Conservation (phyloP, 1,140 invertebrate genomes). For the Anoplophora glabripennis region DNA sequence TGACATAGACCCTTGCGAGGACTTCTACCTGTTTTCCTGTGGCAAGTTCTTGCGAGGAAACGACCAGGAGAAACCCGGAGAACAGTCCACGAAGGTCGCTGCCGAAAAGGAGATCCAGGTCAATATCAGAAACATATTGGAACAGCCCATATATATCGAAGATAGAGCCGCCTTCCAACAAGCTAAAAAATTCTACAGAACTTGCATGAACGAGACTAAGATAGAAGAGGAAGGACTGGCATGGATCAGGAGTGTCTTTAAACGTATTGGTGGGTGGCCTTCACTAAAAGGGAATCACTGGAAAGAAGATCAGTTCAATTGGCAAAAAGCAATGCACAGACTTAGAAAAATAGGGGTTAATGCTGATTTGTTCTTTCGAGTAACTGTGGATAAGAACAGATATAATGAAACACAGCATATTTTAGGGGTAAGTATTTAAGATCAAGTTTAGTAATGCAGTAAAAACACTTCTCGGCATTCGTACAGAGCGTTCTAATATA, state of each 20-base stretch:
- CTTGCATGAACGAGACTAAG: slow-evolving; percentile 41
- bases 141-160: slow-evolving; percentile 24
- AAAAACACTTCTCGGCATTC: too few relatives aligned
- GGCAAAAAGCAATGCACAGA: slow-evolving; percentile 38
- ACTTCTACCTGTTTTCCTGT: slow-evolving; percentile 88
- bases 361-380: slow-evolving; percentile 39
- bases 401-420: slow-evolving; percentile 34
- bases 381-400: slow-evolving; percentile 35
- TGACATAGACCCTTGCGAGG: slow-evolving; percentile 75
- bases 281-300: slow-evolving; percentile 55
- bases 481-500: too few relatives aligned
- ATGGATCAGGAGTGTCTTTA: slow-evolving; percentile 52
- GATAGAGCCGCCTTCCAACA: slow-evolving; percentile 28
- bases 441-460: too few relatives aligned
- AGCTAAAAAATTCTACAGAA: slow-evolving; percentile 38
- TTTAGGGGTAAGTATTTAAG: slow-evolving; percentile 35
- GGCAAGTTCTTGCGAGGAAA: slow-evolving; percentile 51
- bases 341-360: slow-evolving; percentile 38
- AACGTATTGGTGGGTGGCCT: slow-evolving; percentile 61
- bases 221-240: slow-evolving; percentile 45
- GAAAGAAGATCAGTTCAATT: slow-evolving; percentile 52
- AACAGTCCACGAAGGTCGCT: slow-evolving; percentile 23
- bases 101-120: slow-evolving; percentile 26
- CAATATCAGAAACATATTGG: slow-evolving; percentile 31
- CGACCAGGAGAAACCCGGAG: slow-evolving; percentile 25